Evolutionary conservation across 2,113 vertebrate species (phyloP).

Genomic region (Puffinus mauretanicus): DNA sequence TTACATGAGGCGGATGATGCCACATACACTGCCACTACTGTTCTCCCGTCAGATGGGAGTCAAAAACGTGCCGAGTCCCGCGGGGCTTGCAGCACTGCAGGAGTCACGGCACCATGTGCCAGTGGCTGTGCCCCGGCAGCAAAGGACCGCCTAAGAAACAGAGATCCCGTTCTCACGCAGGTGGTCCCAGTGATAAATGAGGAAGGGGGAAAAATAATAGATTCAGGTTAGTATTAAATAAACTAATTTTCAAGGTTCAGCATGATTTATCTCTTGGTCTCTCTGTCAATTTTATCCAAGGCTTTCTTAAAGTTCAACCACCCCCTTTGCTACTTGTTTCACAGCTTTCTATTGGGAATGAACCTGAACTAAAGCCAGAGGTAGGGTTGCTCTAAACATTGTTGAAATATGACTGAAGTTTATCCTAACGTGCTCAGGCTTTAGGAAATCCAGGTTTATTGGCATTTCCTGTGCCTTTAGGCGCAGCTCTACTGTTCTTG

Average conservation of each 20-base stretch:
- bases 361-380: neutral
- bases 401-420: neutral
- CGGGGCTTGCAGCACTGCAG: neutral
- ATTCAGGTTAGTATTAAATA: neutral
- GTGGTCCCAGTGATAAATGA: neutral
- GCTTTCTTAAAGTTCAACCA: neutral
- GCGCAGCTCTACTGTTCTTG: neutral
- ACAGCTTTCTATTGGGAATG: neutral
- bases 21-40: neutral
- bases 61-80: rapidly evolving
- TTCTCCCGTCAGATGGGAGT: neutral
- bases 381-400: neutral
- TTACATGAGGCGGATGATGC: neutral
- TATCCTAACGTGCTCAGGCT: neutral
- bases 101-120: rapidly evolving
- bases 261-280: neutral
- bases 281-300: neutral
- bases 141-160: neutral
- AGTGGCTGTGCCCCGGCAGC: neutral
- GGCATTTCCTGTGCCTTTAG: neutral
- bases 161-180: neutral
- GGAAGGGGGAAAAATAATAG: neutral
- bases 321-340: neutral
- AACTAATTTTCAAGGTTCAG: neutral
- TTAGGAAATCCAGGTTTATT: neutral